Conservation (phyloP, 1,140 invertebrate genomes). For the Palaemon carinicauda region DNA sequence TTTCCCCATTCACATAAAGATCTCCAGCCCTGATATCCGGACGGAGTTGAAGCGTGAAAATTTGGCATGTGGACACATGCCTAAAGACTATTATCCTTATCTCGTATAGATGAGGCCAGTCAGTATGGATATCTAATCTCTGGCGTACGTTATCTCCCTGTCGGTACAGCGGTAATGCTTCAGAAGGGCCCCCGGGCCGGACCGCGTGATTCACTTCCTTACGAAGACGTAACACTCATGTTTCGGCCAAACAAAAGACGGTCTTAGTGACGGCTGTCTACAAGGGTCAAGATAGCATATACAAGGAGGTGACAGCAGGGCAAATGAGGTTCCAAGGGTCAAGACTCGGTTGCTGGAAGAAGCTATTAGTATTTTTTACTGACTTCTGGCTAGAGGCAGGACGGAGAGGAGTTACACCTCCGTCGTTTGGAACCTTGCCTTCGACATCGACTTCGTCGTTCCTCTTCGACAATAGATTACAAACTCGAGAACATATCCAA, state of each 20-base stretch:
- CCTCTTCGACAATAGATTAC: too few species aligned
- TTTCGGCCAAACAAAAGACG: neutral
- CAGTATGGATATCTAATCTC: slow-evolving; percentile 25
- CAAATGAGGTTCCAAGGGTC: slow-evolving; percentile 12
- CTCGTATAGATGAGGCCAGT: neutral
- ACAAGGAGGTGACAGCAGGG: slow-evolving; percentile 13
- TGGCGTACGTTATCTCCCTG: slow-evolving; percentile 3
- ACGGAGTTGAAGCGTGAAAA: neutral
- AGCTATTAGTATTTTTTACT: slow-evolving; percentile 48
- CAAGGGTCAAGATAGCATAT: slow-evolving; percentile 24
- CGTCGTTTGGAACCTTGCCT: neutral
- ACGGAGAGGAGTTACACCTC: slow-evolving; percentile 33
- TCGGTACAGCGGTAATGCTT: slow-evolving; percentile 18
- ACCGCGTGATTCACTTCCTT: neutral
- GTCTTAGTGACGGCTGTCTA: neutral
- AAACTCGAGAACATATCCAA: too few species aligned
- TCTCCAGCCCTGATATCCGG: too few species aligned
- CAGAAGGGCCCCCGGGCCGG: neutral
- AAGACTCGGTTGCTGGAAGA: slow-evolving; percentile 28
- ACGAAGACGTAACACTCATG: neutral
- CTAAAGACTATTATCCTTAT: too few species aligned
- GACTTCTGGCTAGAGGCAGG: slow-evolving; percentile 45
- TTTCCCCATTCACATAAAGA: too few species aligned
- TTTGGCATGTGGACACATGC: neutral
- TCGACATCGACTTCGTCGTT: slow-evolving; percentile 12